These are phyloP conservation scores for Chymomyza amoena DNA, from an alignment of 2,888 invertebrate genomes.

Conservation along the genomic window DNA sequence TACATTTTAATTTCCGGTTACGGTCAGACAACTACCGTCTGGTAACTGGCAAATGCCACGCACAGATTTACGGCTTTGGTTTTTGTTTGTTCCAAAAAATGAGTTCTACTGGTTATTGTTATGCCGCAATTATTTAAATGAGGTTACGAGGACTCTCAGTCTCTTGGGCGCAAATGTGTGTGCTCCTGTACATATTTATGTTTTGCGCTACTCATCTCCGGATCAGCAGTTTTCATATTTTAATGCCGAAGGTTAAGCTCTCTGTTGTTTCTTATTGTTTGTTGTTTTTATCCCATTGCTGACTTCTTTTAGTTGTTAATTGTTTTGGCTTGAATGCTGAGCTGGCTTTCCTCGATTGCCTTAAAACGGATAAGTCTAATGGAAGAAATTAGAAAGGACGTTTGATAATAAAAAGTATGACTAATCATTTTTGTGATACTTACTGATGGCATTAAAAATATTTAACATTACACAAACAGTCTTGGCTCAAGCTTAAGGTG, in stretches of 20 bases:
- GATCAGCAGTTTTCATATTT: conserved; percentile 7
- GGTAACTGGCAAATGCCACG: conserved; percentile 14
- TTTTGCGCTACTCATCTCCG: conserved; percentile 14
- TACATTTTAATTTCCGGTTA: conserved; percentile 71
- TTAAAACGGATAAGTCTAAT: neutral
- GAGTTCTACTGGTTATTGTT: conserved; percentile 30
- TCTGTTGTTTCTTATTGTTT: conserved; percentile 14
- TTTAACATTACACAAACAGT: too few relatives aligned
- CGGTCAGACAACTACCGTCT: conserved; percentile 8
- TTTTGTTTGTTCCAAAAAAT: conserved; percentile 22
- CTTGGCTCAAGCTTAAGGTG: too few relatives aligned
- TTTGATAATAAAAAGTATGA: neutral
- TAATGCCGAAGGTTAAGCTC: conserved; percentile 27
- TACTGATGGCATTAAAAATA: neutral
- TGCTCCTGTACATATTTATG: too few relatives aligned
- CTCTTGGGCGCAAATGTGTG: too few relatives aligned
- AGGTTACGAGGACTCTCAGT: conserved; percentile 55
- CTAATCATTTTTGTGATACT: neutral
- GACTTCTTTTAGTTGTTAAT: conserved; percentile 37
- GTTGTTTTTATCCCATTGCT: conserved; percentile 32
- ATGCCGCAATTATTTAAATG: conserved; percentile 70
- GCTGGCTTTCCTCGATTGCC: neutral
- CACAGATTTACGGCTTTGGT: conserved; percentile 35
- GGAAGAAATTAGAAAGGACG: neutral
- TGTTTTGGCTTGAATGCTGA: conserved; percentile 11